Evolutionary conservation across 2,113 vertebrate species (phyloP).

Genomic region (Anolis carolinensis): DNA sequence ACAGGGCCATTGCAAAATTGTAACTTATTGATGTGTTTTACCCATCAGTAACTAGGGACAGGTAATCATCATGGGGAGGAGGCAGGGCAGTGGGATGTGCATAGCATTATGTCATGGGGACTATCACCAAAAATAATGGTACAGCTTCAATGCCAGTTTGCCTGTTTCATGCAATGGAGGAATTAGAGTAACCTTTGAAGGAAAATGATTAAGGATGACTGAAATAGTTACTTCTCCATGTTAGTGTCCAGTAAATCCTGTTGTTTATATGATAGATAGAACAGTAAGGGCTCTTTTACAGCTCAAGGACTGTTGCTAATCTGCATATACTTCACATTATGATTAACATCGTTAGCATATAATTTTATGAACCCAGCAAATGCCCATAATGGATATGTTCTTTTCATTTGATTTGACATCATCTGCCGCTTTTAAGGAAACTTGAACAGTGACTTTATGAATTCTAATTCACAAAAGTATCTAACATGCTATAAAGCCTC

Average conservation of each 20-base stretch:
- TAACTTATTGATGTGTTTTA: too few relatives aligned
- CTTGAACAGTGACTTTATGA: background rate
- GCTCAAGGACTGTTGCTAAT: background rate
- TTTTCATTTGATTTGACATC: slow-evolving; percentile 2
- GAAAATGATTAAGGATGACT: background rate
- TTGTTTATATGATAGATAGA: background rate
- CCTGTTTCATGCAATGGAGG: too few relatives aligned
- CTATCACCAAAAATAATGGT: too few relatives aligned
- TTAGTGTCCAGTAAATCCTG: background rate
- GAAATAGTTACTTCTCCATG: background rate
- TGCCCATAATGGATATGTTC: background rate
- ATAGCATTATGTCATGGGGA: too few relatives aligned
- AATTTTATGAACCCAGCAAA: background rate
- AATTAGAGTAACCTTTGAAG: background rate
- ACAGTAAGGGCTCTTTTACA: background rate
- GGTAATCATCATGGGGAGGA: too few relatives aligned
- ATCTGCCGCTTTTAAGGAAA: background rate
- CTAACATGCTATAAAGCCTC: slow-evolving; percentile 1
- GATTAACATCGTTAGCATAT: background rate
- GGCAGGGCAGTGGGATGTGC: too few relatives aligned
- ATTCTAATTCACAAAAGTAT: slow-evolving; percentile 18
- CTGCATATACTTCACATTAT: background rate
- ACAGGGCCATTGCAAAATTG: too few relatives aligned
- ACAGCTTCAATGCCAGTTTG: too few relatives aligned
- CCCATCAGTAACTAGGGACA: too few relatives aligned